These are phyloP conservation scores for Centroberyx gerrardi DNA, from an alignment of 2,797 vertebrate species.

Conservation along the genomic window DNA sequence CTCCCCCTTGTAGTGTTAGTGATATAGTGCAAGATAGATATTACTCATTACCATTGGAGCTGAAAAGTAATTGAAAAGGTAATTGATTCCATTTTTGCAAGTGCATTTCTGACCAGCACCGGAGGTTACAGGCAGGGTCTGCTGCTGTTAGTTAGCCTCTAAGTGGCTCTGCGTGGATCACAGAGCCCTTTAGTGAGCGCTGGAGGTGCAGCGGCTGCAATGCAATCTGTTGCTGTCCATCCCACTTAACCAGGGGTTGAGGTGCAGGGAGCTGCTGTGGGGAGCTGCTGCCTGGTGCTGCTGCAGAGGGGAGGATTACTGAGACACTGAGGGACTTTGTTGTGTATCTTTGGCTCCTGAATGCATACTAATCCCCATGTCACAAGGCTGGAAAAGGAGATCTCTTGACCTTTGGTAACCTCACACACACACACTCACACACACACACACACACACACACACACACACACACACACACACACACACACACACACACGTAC, in stretches of 20 bases:
- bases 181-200: conserved; percentile 61
- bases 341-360: conserved; percentile 1
- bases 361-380: conserved; percentile 36
- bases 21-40: conserved; percentile 16
- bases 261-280: conserved; percentile 24
- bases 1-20: conserved; percentile 11
- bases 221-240: conserved; percentile 81
- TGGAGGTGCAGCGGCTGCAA: conserved; percentile 73
- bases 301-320: conserved; percentile 57
- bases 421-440: conserved; percentile 5
- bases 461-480: neutral
- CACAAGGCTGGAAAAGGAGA: conserved; percentile 34
- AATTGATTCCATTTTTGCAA: conserved; percentile 54
- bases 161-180: conserved; percentile 69
- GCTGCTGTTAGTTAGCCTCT: conserved; percentile 54
- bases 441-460: too few relatives aligned
- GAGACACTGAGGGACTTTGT: conserved; percentile 35
- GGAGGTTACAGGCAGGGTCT: conserved; percentile 33
- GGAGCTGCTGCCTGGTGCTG: conserved; percentile 44
- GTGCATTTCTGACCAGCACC: conserved; percentile 32
- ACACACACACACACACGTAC: neutral
- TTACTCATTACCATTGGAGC: conserved; percentile 32
- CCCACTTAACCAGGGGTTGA: conserved; percentile 64
- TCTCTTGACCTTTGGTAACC: neutral
- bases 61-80: conserved; percentile 48